These are phyloP conservation scores for Crotalus tigris DNA, from an alignment of 2,113 vertebrate species.

Conservation along the genomic window DNA sequence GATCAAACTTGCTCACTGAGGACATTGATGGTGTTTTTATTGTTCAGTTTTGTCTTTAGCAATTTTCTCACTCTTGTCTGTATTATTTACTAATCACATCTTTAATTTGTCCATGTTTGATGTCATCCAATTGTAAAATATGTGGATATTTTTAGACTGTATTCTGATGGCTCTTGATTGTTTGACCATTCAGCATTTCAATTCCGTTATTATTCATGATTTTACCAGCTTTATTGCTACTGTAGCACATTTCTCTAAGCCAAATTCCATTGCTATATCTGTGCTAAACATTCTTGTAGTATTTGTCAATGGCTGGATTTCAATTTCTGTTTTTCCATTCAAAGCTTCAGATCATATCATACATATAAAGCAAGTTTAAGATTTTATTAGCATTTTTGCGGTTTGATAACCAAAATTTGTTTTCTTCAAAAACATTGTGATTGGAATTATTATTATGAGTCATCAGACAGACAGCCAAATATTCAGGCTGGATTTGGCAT, in stretches of 20 bases:
- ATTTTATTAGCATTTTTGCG: background rate
- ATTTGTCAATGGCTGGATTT: background rate
- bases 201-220: background rate
- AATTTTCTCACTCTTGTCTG: background rate
- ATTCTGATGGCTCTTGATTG: background rate
- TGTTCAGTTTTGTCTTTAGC: background rate
- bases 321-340: background rate
- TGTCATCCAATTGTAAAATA: background rate
- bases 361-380: background rate
- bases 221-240: background rate
- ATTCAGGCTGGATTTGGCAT: background rate
- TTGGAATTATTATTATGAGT: background rate
- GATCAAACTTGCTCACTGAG: background rate
- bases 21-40: background rate
- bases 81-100: background rate
- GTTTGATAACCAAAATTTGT: background rate
- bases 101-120: background rate
- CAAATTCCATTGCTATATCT: background rate
- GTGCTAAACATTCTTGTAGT: background rate
- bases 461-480: background rate
- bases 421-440: background rate
- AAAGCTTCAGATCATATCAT: background rate
- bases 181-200: background rate
- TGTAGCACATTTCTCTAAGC: background rate
- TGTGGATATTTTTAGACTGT: background rate